Percentiles rank a stretch among this genome's conserved stretches.
Conservation (phyloP, 2,797 vertebrate genomes). For the Melanotaenia nigrans region DNA sequence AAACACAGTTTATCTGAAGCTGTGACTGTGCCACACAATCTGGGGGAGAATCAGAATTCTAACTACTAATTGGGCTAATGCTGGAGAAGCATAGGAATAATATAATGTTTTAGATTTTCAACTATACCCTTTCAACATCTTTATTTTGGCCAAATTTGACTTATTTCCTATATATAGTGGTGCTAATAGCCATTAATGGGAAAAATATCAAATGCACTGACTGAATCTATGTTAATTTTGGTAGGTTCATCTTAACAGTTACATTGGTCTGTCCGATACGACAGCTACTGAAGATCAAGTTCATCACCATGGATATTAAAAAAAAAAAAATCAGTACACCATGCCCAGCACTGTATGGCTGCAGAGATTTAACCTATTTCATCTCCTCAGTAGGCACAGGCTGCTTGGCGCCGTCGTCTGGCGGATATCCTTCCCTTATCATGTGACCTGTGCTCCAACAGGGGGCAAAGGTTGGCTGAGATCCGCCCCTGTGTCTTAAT, state of each 20-base stretch:
- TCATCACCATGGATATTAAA: constrained; percentile 21
- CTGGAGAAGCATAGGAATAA: constrained; percentile 14
- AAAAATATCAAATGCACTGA: not conserved
- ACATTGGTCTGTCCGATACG: not conserved
- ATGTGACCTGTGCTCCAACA: constrained; percentile 78
- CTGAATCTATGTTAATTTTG: not conserved
- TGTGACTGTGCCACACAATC: constrained; percentile 19
- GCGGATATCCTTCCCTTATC: constrained; percentile 79
- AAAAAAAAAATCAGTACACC: constrained; percentile 43
- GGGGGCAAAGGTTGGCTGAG: constrained; percentile 81
- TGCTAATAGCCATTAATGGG: no score
- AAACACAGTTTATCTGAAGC: constrained; percentile 44
- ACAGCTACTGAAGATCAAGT: constrained; percentile 23
- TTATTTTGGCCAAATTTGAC: not conserved
- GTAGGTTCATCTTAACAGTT: not conserved
- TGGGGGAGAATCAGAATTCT: constrained; percentile 16
- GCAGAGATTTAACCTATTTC: constrained; percentile 61
- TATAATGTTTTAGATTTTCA: constrained; percentile 1
- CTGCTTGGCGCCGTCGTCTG: constrained; percentile 83
- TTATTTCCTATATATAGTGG: not conserved
- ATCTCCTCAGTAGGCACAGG: constrained; percentile 84
- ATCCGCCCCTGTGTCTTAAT: constrained; percentile 89
- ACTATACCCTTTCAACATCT: not conserved
- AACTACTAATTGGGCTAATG: constrained; percentile 3
- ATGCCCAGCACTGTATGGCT: constrained; percentile 35